Percentiles rank a stretch among this genome's conserved stretches.
phyloP scores from a whole-genome alignment of 2,797 vertebrate species.

The Lacerta bilineata region DNA sequence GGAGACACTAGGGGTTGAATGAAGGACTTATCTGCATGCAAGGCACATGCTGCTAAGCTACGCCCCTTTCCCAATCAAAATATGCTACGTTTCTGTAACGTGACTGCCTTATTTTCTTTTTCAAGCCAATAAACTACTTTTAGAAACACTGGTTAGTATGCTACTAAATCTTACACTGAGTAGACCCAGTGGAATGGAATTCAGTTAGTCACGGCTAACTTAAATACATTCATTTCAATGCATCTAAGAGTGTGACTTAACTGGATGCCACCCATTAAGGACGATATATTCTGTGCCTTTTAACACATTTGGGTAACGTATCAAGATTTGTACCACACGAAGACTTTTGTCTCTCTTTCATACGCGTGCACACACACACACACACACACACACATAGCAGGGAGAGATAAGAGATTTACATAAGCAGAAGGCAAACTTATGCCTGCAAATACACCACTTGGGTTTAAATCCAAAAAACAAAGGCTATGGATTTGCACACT shows the following conservation, averaged over 20 bases:
- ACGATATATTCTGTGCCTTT: not conserved
- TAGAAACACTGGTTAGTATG: not conserved
- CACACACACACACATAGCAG: accelerated
- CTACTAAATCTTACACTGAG: no score
- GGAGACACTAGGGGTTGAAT: no score
- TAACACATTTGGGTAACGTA: not conserved
- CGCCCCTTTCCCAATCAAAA: not conserved
- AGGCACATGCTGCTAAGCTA: no score
- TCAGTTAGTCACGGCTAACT: no score
- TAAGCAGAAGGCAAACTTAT: not conserved
- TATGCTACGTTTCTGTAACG: not conserved
- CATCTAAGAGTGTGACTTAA: no score
- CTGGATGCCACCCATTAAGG: no score
- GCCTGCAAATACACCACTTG: not conserved
- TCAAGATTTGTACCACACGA: not conserved
- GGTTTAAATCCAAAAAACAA: not conserved
- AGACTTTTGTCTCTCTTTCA: accelerated
- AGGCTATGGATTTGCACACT: accelerated
- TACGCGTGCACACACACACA: accelerated
- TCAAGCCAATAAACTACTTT: not conserved
- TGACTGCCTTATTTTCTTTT: not conserved
- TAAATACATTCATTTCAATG: no score
- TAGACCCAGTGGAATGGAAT: no score
- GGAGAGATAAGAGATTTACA: not conserved
- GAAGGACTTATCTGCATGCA: no score